Conservation (phyloP, 2,888 invertebrate species). For the Oscheius onirici region DNA sequence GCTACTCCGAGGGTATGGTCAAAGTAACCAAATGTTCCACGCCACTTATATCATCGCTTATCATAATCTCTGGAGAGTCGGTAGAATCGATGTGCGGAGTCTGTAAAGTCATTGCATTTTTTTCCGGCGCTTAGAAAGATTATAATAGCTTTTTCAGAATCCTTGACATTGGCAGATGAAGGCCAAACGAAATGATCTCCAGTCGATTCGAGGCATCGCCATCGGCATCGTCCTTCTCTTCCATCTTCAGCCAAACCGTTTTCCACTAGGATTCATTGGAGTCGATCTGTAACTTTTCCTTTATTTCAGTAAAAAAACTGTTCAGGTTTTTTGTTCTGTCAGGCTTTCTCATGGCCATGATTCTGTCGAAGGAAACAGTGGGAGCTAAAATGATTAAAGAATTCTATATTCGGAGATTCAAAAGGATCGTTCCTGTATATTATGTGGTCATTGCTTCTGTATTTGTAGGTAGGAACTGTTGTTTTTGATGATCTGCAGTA, state of each 20-base stretch:
- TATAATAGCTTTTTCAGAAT: too few relatives aligned
- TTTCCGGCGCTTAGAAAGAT: too few relatives aligned
- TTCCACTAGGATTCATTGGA: slow-evolving; percentile 19
- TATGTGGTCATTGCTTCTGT: background rate
- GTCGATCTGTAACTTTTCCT: slow-evolving; percentile 11
- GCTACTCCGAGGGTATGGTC: too few relatives aligned
- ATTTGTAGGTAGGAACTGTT: background rate
- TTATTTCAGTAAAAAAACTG: background rate
- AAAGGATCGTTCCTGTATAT: slow-evolving; percentile 17
- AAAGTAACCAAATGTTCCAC: too few relatives aligned
- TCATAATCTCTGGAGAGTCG: too few relatives aligned
- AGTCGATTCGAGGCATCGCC: slow-evolving; percentile 17
- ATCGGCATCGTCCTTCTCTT: slow-evolving; percentile 18
- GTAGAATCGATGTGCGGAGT: too few relatives aligned
- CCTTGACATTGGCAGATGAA: too few relatives aligned
- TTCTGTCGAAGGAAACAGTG: slow-evolving; percentile 9
- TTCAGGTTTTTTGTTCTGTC: slow-evolving; percentile 16
- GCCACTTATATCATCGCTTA: too few relatives aligned
- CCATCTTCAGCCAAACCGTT: slow-evolving; percentile 11
- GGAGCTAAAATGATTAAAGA: background rate
- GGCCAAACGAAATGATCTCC: slow-evolving; percentile 11
- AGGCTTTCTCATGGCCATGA: slow-evolving; percentile 13
- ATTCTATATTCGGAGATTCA: slow-evolving; percentile 9
- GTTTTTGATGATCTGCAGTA: too few relatives aligned
- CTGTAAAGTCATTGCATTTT: too few relatives aligned